Evolutionary conservation across 2,113 vertebrate genomes (phyloP).

Genomic region (Cochlearius cochlearius): DNA sequence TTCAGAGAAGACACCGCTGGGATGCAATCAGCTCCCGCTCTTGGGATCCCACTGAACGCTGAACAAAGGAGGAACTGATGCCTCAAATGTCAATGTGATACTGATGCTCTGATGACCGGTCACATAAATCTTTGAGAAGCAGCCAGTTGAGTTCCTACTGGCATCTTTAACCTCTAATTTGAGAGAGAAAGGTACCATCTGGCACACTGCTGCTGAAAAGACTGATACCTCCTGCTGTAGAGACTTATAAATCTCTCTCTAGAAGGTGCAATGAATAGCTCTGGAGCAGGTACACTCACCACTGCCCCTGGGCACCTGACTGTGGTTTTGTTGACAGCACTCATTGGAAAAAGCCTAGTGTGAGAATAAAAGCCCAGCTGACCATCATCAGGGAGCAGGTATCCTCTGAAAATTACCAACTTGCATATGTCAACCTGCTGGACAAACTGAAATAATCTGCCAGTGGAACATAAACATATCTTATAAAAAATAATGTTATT

Average conservation of each 20-base stretch:
- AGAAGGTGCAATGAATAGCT: background rate
- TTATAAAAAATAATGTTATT: background rate
- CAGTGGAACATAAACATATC: background rate
- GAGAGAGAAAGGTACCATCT: background rate
- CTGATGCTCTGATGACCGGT: background rate
- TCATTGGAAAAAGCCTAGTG: background rate
- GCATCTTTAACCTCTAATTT: background rate
- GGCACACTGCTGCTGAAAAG: background rate
- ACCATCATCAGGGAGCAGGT: background rate
- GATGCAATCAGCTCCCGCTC: background rate
- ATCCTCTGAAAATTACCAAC: background rate
- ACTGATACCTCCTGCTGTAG: background rate
- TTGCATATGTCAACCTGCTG: background rate
- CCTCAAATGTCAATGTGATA: background rate
- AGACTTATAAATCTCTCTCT: background rate
- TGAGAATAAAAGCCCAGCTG: background rate
- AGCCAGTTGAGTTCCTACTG: background rate
- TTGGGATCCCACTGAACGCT: background rate
- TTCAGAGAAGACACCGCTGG: background rate
- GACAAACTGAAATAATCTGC: background rate
- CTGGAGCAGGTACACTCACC: background rate
- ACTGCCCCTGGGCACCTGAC: background rate
- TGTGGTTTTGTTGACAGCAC: background rate
- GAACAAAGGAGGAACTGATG: background rate
- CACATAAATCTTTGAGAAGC: background rate